A percentile compares a stretch with the other conserved stretches of the same genome.
Evolutionary conservation across 1,140 invertebrate genomes (phyloP).

Genomic region (Hyles euphorbiae): DNA sequence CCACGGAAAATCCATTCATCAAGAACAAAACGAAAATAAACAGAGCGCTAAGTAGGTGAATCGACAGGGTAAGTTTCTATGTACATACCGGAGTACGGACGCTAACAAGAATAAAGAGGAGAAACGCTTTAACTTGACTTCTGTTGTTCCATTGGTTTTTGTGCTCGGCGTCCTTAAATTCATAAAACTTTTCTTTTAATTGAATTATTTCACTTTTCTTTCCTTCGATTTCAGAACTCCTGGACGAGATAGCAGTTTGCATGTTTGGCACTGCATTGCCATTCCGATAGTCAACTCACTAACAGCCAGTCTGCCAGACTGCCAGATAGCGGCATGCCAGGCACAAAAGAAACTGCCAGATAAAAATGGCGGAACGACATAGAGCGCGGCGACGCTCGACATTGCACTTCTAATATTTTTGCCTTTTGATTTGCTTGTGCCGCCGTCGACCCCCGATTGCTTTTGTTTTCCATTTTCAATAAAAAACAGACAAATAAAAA

Average conservation of each 20-base stretch:
- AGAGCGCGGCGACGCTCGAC: constrained; percentile 2
- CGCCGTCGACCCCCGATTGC: constrained; percentile 9
- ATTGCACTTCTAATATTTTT: constrained; percentile 24
- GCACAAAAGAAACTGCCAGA: constrained; percentile 19
- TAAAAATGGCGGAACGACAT: constrained; percentile 20
- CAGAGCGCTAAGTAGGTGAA: no score
- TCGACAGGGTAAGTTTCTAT: no score
- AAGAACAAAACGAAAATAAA: no score
- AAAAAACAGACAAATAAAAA: constrained; percentile 15
- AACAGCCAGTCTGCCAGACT: constrained; percentile 19
- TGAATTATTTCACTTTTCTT: no score
- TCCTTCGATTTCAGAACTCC: not conserved
- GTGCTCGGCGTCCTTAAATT: no score
- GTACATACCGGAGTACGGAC: no score
- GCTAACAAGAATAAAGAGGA: no score
- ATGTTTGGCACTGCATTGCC: constrained; percentile 16
- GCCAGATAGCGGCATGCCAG: constrained; percentile 26
- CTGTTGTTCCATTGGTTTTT: no score
- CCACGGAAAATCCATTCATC: no score
- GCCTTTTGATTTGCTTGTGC: constrained; percentile 25
- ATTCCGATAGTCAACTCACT: constrained; percentile 16
- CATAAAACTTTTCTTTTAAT: no score
- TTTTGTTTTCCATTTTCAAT: constrained; percentile 19
- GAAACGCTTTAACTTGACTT: no score
- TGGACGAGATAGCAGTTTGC: constrained; percentile 4